A percentile compares a stretch with the other conserved stretches of the same genome.
These are phyloP conservation scores for Pelecanus crispus DNA, from an alignment of 2,113 vertebrate genomes.

Conservation along the genomic window DNA sequence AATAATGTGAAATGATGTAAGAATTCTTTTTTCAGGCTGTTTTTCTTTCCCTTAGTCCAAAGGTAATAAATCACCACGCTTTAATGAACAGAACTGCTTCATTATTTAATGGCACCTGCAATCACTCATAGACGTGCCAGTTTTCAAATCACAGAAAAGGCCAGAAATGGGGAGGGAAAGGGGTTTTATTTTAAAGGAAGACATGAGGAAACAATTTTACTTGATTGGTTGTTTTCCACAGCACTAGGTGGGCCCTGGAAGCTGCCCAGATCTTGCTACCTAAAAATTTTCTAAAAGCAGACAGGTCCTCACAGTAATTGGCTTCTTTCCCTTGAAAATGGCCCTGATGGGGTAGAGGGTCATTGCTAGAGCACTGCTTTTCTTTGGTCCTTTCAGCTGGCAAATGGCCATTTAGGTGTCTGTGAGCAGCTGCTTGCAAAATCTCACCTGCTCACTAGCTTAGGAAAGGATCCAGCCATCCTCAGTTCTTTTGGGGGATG, in stretches of 20 bases:
- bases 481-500: neutral
- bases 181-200: neutral
- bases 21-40: neutral
- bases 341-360: neutral
- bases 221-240: neutral
- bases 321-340: neutral
- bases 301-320: neutral
- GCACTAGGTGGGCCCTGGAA: neutral
- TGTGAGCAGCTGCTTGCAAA: neutral
- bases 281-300: neutral
- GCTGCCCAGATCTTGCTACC: neutral
- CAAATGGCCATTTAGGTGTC: neutral
- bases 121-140: neutral
- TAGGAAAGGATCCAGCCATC: neutral
- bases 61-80: slow-evolving; percentile 42
- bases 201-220: neutral
- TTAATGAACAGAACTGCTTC: slow-evolving; percentile 22
- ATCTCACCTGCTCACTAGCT: neutral
- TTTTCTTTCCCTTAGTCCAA: neutral
- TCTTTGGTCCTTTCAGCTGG: neutral
- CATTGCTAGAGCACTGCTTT: neutral
- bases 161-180: neutral
- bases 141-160: neutral
- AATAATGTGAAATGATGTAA: slow-evolving; percentile 24
- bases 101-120: neutral